Base-by-base conservation (phyloP, 2,113 vertebrate species). In the Gallinago paraguaiae region DNA sequence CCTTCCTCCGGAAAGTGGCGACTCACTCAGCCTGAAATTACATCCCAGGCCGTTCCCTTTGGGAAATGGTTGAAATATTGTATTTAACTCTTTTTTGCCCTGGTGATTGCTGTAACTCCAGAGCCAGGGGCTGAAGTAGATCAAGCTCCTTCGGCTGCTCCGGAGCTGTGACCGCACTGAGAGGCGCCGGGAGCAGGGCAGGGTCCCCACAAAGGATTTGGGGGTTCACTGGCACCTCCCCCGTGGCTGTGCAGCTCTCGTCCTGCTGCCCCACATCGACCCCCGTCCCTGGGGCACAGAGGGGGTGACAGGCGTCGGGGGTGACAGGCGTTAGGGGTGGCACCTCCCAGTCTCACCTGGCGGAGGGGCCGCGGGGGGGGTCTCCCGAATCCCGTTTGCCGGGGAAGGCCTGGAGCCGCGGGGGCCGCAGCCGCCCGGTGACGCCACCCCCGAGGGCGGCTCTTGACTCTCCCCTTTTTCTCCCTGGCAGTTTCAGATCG, bases 401-500 rank as follows among this genome's bases (percentile, higher is more conserved):
- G 2, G 70, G 54, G 33, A 39, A 23, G 27, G 48, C 64, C 45
- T 54, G 2, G 12, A 72, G 70, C 75, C 4, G 0, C 1, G 1
- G 61, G 72, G 78, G 82, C 94, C 1, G 1, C 72, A 23, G 80
- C 56, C 0, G 2, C 86, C 89, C 31, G 1, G 17, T 17, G 60
- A n/a, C 28, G 1, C 85, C 35, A 1, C 77, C 17, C 1, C 1
- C 4, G 15, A 18, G 78, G 35, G 33, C 3, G 0, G 61, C 46
- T 86, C 57, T 71, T 96, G 50, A 96, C 90, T 93, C 53, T 76
- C 31, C 57, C 63, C 74, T 94, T 93, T 94, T 93, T 92, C 63
- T 97, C 78, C 80, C 93, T 53, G 97, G 93, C 96, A 99, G 99
- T 99, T 99, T 98, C 99, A 99, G 98, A 99, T 99, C 63, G 99